Evolutionary conservation across 2,113 vertebrate genomes (phyloP).

Genomic region (Sphyrna mokarran): DNA sequence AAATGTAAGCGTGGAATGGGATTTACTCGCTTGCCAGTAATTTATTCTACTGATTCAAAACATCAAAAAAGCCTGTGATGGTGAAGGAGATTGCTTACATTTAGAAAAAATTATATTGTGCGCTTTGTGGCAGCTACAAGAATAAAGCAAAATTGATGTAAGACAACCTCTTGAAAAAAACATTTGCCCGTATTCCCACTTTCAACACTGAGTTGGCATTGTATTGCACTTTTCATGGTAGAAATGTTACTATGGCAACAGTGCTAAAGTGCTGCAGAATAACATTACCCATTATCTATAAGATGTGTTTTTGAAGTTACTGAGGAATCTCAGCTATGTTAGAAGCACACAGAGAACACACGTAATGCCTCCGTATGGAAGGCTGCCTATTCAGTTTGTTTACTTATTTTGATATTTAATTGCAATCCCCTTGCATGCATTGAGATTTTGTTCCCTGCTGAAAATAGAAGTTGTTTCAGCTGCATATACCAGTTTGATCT

Average conservation of each 20-base stretch:
- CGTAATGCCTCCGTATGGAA: background rate
- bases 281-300: background rate
- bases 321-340: background rate
- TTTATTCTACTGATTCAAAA: background rate
- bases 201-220: background rate
- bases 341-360: background rate
- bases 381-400: background rate
- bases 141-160: conserved; percentile 5
- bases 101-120: background rate
- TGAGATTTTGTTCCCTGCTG: background rate
- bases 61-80: background rate
- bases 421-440: background rate
- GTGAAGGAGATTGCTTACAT: background rate
- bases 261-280: conserved; percentile 5
- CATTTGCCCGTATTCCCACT: background rate
- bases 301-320: background rate
- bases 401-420: background rate
- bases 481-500: background rate
- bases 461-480: background rate
- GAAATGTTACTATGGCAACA: conserved; percentile 24
- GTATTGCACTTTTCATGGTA: conserved; percentile 1
- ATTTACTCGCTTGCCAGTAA: background rate
- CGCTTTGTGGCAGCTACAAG: background rate
- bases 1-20: background rate
- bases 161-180: background rate